A percentile compares a stretch with the other conserved stretches of the same genome.
phyloP scores from a whole-genome alignment of 35 echinoderm and acorn worm species.

The Apostichopus californicus region DNA sequence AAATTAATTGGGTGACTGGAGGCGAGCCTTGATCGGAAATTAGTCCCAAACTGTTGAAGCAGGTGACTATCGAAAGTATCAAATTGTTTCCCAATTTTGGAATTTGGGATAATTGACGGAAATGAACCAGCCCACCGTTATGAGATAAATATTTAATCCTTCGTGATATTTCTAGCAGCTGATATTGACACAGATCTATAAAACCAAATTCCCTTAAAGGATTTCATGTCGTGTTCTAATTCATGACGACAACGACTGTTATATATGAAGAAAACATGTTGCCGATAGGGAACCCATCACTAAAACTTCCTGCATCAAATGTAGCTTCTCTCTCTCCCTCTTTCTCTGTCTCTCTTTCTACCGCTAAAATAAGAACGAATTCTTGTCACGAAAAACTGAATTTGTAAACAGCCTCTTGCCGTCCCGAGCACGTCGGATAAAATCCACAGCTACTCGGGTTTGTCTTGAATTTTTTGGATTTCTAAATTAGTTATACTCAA shows the following conservation, averaged over 20 bases:
- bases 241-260: not conserved
- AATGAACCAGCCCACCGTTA: no score
- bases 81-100: no score
- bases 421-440: constrained; percentile 1
- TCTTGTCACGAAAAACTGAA: constrained; percentile 32
- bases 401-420: constrained; percentile 20
- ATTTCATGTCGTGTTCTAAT: not conserved
- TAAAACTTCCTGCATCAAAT: not conserved
- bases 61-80: no score
- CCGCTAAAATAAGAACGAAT: not conserved
- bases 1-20: no score
- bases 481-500: constrained; percentile 38
- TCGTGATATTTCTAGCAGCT: no score
- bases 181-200: no score
- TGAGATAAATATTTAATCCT: no score
- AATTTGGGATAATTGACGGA: no score
- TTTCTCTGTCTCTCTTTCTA: not conserved
- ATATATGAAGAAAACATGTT: not conserved
- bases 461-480: constrained; percentile 19
- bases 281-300: not conserved
- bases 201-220: not conserved
- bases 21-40: no score
- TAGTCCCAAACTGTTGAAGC: no score
- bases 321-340: not conserved
- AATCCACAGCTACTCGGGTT: not conserved